These are phyloP conservation scores for Potamarius usumacintae DNA, from an alignment of 2,113 vertebrate genomes.

Conservation along the genomic window DNA sequence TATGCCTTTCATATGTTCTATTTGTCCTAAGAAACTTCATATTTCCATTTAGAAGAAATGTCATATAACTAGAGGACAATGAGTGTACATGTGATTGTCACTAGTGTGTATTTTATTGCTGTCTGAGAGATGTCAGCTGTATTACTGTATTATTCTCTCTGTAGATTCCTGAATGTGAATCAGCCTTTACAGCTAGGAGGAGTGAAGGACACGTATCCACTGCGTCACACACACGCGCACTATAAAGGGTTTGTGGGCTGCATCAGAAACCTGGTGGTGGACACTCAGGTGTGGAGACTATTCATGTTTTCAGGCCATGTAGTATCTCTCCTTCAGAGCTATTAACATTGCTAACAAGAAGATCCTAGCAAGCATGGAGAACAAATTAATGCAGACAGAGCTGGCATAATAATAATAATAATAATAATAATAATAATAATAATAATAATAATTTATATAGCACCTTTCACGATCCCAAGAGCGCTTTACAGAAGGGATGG, in stretches of 20 bases:
- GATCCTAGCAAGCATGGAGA: neutral
- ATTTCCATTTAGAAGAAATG: neutral
- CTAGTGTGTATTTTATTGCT: neutral
- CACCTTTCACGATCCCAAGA: no score
- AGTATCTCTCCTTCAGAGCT: neutral
- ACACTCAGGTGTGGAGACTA: slow-evolving; percentile 77
- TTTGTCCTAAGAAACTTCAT: no score
- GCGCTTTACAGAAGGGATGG: no score
- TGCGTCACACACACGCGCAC: slow-evolving; percentile 51
- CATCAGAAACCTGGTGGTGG: slow-evolving; percentile 79
- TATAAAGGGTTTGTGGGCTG: slow-evolving; percentile 82
- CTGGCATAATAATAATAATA: neutral
- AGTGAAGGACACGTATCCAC: slow-evolving; percentile 72
- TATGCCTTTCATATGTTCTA: neutral
- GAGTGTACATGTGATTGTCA: neutral
- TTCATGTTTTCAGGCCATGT: neutral
- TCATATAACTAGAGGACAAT: neutral
- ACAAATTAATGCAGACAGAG: neutral
- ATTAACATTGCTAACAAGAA: neutral
- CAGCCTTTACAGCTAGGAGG: slow-evolving; percentile 87
- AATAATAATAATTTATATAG: neutral
- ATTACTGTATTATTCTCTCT: slow-evolving; percentile 9
- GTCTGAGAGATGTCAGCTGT: neutral
- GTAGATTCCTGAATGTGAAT: slow-evolving; percentile 76
- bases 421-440: no score